A percentile compares a stretch with the other conserved stretches of the same genome.
Conservation (phyloP, 1,140 invertebrate species). For the Amphibalanus amphitrite region DNA sequence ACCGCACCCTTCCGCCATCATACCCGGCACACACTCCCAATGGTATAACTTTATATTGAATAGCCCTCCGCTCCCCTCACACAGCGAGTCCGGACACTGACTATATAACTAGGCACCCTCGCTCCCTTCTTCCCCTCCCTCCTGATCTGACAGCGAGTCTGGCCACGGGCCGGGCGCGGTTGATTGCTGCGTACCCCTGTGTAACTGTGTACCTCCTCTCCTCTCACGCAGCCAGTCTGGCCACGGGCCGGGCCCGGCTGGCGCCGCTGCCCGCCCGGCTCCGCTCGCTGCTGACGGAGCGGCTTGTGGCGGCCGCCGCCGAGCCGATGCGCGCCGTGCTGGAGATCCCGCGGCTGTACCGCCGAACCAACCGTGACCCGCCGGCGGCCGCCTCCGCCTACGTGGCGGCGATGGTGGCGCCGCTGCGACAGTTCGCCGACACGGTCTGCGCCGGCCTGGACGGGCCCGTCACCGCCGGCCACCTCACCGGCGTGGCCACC, state of each 20-base stretch:
- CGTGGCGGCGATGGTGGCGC: slow-evolving; percentile 32
- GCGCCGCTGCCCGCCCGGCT: not conserved
- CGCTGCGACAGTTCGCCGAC: not conserved
- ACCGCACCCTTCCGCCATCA: too few relatives aligned
- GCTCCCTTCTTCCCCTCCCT: too few relatives aligned
- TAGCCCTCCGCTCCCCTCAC: too few relatives aligned
- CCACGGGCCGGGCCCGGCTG: not conserved
- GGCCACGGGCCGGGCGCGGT: not conserved
- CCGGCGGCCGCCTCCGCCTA: slow-evolving; percentile 61
- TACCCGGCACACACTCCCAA: too few relatives aligned
- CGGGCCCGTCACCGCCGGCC: not conserved
- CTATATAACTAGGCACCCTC: too few relatives aligned
- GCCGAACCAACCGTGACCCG: slow-evolving; percentile 75
- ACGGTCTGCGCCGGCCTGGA: not conserved
- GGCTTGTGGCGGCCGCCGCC: slow-evolving; percentile 5
- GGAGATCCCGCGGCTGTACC: slow-evolving; percentile 78
- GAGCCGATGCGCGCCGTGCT: slow-evolving; percentile 40
- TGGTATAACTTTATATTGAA: too few relatives aligned
- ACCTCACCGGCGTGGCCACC: not conserved
- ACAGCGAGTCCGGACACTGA: too few relatives aligned
- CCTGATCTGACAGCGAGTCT: too few relatives aligned
- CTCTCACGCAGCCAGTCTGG: not conserved
- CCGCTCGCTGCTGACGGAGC: not conserved
- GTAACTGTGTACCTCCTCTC: too few relatives aligned
- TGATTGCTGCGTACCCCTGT: too few relatives aligned